A percentile compares a stretch with the other conserved stretches of the same genome.
These are phyloP conservation scores for Orgyia antiqua DNA, from an alignment of 2,888 invertebrate species.

Conservation along the genomic window DNA sequence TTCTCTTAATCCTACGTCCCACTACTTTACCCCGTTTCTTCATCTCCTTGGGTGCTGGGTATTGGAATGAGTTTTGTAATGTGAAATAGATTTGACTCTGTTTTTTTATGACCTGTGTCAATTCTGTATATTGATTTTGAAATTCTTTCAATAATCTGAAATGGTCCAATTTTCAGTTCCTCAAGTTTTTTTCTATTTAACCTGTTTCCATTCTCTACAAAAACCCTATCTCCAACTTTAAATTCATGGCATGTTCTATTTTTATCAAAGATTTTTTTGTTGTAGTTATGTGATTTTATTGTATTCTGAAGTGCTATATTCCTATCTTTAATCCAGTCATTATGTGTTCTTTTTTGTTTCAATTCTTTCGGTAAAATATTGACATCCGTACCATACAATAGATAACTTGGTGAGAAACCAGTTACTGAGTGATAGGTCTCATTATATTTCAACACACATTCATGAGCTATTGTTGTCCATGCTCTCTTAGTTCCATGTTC, in stretches of 20 bases:
- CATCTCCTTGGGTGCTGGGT: too few species aligned
- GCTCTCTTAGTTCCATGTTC: constrained; percentile 21
- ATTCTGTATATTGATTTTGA: constrained; percentile 28
- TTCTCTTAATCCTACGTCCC: too few species aligned
- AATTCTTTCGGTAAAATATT: constrained; percentile 22
- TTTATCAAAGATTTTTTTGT: constrained; percentile 18
- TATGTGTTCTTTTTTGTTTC: constrained; percentile 9
- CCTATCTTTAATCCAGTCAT: constrained; percentile 16
- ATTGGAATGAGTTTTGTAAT: not conserved
- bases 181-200: too few species aligned
- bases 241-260: constrained; percentile 15
- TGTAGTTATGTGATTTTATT: constrained; percentile 26
- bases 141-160: constrained; percentile 21
- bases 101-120: constrained; percentile 22
- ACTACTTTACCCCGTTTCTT: too few species aligned
- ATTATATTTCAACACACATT: constrained; percentile 30
- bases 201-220: constrained; percentile 33
- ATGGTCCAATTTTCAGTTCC: constrained; percentile 27
- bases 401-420: constrained; percentile 26
- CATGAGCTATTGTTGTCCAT: constrained; percentile 31
- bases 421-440: constrained; percentile 31
- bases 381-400: constrained; percentile 26
- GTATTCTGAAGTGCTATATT: constrained; percentile 24
- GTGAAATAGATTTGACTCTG: not conserved
- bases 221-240: constrained; percentile 21